Evolutionary conservation across 2,888 invertebrate genomes (phyloP).

Genomic region (Tipula helvola): DNA sequence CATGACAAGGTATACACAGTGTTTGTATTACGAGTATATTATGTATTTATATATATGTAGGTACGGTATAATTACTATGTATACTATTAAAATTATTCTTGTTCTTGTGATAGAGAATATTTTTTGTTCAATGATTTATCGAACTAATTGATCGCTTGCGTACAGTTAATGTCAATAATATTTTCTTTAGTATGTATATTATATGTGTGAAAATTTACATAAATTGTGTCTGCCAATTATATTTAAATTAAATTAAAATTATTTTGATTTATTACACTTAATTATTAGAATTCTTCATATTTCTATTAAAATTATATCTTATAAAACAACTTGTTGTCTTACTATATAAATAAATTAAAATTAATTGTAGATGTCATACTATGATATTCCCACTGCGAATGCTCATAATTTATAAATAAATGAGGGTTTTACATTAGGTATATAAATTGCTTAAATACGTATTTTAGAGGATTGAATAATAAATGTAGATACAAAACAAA

Average conservation of each 20-base stretch:
- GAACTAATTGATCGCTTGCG: neutral
- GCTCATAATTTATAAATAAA: no score
- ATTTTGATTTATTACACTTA: neutral
- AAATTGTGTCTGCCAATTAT: neutral
- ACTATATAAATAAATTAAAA: neutral
- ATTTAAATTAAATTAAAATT: neutral
- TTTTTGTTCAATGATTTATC: neutral
- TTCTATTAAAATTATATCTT: neutral
- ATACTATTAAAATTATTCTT: neutral
- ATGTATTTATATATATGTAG: no score
- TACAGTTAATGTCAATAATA: neutral
- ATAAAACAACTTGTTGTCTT: neutral
- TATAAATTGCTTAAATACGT: neutral
- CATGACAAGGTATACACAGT: neutral
- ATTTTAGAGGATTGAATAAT: no score
- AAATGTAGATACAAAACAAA: no score
- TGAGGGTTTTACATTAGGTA: no score
- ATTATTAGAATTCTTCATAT: neutral
- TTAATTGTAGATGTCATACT: neutral
- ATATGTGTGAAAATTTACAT: neutral
- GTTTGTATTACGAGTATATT: no score
- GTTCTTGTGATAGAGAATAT: neutral
- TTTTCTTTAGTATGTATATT: neutral
- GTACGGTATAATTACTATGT: no score
- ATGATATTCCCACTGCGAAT: neutral